Evolutionary conservation across 2,113 vertebrate genomes (phyloP).

Genomic region (Oreocharis arfaki): DNA sequence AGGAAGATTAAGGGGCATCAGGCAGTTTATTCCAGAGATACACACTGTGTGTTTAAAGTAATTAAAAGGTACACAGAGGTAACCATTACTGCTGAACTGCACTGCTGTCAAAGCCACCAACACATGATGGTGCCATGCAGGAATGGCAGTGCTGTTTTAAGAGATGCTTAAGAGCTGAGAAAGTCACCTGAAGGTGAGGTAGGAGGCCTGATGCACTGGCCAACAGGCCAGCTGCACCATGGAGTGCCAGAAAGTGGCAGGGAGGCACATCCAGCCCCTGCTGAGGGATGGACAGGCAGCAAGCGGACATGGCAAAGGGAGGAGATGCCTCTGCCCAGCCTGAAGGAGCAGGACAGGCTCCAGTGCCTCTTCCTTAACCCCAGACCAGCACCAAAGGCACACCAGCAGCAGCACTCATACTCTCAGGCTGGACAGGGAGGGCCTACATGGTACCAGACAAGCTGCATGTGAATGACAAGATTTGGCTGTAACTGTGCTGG

Average conservation of each 20-base stretch:
- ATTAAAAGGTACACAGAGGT: neutral
- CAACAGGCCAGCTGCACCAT: neutral
- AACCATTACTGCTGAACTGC: neutral
- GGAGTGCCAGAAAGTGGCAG: no score
- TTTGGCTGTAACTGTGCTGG: neutral
- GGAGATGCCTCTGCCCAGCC: neutral
- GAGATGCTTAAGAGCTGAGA: neutral
- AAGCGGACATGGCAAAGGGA: neutral
- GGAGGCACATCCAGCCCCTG: neutral
- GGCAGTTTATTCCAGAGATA: neutral
- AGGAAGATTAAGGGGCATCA: neutral
- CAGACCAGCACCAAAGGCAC: neutral
- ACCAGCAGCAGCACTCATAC: neutral
- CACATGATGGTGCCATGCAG: rapidly evolving
- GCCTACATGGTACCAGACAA: neutral
- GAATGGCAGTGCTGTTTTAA: no score
- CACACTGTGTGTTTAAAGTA: neutral
- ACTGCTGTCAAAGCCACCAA: neutral
- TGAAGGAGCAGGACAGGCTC: neutral
- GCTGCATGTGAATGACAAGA: rapidly evolving
- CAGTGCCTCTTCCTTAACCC: rapidly evolving
- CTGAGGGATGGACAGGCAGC: neutral
- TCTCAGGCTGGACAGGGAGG: neutral
- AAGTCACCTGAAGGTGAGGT: neutral
- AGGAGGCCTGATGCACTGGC: neutral